Evolutionary conservation across 2,797 vertebrate genomes (phyloP), one percentile per base, ranked within the genome.

Genomic region (Paratrypauchen microcephalus): DNA sequence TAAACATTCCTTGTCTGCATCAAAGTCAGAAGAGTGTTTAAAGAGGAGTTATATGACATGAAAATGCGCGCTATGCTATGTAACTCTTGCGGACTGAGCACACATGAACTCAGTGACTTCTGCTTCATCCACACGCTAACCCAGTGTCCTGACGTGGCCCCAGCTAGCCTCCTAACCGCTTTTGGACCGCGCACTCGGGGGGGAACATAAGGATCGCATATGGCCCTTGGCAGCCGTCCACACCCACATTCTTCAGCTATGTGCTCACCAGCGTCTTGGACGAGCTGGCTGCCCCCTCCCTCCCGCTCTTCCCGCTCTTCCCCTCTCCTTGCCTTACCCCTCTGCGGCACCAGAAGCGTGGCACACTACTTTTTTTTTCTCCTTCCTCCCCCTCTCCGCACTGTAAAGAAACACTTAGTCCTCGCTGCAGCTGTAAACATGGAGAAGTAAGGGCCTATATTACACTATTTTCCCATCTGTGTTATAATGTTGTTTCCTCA

Each of bases 181-280:
- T 81, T 84, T 80, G 78, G 80, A 81, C 80, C 82, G 67, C 64
- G 83, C 56, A 84, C 83, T 78, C 77, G 80, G 77, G 80, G 28
- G 86, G 86, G 85, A 92, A 87, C 90, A 91, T 91, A 92, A 88
- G 87, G 87, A 90, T 92, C 86, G 73, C 89, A 93, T 94, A 93
- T 90, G 87, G 87, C 77, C 76, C 79, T 89, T 94, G 91, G 92
- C 91, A 83, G 83, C 45, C 70, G 15, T 88, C 88, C 90, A 91
- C 91, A 72, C 83, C 90, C 87, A 87, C 89, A 92, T 93, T 93
- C 90, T 87, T 88, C 72, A 73, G 78, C 83, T 84, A 75, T 88
- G 84, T 88, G 85, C 86, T 88, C 89, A 91, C 80, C 74, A 74
- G 75, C 73, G 68, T 77, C 79, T 74, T 75, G 11, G 4, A 28